Conservation (phyloP, 2,888 invertebrate genomes). For the Ophion obscuratus region DNA sequence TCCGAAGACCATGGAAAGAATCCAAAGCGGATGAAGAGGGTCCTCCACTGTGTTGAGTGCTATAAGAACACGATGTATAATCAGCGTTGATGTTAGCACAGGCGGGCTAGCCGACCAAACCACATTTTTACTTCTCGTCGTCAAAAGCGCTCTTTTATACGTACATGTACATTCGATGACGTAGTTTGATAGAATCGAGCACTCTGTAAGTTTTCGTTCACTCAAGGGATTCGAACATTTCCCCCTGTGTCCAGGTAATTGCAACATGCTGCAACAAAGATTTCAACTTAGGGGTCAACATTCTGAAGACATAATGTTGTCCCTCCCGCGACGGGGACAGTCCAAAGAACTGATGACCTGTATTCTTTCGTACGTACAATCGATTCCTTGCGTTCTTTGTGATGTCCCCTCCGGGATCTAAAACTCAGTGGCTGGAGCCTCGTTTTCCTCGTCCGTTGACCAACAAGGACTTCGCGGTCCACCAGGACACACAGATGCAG, state of each 20-base stretch:
- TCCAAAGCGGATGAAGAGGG: constrained; percentile 30
- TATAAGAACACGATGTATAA: constrained; percentile 49
- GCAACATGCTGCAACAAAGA: background rate
- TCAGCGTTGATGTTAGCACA: constrained; percentile 52
- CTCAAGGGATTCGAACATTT: background rate
- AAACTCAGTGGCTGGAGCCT: constrained; percentile 3
- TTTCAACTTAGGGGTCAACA: background rate
- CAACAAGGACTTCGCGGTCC: constrained; percentile 13
- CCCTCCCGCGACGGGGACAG: background rate
- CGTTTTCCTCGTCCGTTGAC: constrained; percentile 31
- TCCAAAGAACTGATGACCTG: background rate
- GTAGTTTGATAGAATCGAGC: background rate
- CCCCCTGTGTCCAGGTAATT: background rate
- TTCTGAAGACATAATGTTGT: background rate
- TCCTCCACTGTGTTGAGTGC: constrained; percentile 32
- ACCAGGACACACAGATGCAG: constrained; percentile 6
- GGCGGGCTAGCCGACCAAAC: constrained; percentile 14
- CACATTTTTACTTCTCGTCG: background rate
- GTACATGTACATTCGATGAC: too few species aligned
- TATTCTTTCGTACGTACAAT: constrained; percentile 23
- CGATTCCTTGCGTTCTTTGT: constrained; percentile 36
- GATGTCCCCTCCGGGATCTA: constrained; percentile 32
- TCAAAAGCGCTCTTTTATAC: background rate
- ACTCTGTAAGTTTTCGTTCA: background rate
- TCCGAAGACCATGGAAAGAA: constrained; percentile 42